Conservation (phyloP, 2,888 invertebrate species). For the Drosophila basisetae region DNA sequence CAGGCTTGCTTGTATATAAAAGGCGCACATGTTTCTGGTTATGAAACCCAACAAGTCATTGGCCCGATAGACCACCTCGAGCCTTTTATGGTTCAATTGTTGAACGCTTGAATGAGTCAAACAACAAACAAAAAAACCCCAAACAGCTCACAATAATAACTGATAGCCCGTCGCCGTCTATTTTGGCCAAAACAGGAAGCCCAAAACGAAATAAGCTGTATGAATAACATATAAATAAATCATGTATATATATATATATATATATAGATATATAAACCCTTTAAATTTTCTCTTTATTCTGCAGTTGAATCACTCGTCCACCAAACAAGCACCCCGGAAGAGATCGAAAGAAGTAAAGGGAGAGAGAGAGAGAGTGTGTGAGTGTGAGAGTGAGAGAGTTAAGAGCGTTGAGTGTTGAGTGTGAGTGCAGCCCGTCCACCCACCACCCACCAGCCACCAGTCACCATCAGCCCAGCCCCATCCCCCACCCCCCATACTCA, state of each 20-base stretch:
- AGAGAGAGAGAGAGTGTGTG: background rate
- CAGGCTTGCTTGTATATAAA: background rate
- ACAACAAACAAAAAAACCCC: background rate
- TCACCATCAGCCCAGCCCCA: background rate
- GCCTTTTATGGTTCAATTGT: constrained; percentile 45
- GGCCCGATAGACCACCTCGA: constrained; percentile 12
- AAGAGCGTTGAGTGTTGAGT: background rate
- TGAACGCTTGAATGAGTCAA: constrained; percentile 44
- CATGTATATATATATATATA: background rate
- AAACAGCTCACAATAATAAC: background rate
- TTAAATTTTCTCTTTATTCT: constrained; percentile 13
- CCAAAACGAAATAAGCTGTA: constrained; percentile 20
- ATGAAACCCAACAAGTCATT: constrained; percentile 35
- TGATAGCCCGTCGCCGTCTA: constrained; percentile 34
- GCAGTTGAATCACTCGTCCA: constrained; percentile 23
- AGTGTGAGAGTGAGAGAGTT: background rate
- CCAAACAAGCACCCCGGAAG: background rate
- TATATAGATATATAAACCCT: background rate
- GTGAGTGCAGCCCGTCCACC: constrained; percentile 11
- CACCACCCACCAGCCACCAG: background rate
- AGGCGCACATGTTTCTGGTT: constrained; percentile 27
- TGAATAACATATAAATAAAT: background rate
- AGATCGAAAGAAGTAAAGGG: background rate
- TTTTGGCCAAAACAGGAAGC: constrained; percentile 45
- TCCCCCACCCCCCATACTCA: background rate